These are phyloP conservation scores for Plodia interpunctella DNA, from an alignment of 1,140 invertebrate genomes.

Conservation along the genomic window DNA sequence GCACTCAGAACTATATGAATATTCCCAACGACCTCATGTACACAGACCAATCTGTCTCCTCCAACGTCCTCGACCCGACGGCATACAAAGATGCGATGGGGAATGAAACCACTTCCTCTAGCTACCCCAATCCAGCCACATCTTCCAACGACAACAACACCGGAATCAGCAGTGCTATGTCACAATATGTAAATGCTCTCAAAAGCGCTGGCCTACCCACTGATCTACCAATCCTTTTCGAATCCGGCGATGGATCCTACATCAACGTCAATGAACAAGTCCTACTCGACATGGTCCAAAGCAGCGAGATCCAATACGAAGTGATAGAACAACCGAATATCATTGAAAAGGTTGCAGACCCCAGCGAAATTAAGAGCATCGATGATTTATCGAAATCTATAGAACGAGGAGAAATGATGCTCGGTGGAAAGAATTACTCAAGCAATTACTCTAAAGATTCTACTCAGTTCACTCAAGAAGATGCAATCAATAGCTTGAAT, in stretches of 20 bases:
- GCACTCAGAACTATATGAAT: conserved; percentile 49
- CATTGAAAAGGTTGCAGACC: conserved; percentile 69
- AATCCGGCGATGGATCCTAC: conserved; percentile 77
- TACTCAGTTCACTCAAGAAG: conserved; percentile 37
- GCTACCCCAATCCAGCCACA: conserved; percentile 34
- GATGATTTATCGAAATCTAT: conserved; percentile 71
- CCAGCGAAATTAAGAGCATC: conserved; percentile 71
- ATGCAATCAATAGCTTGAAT: conserved; percentile 60
- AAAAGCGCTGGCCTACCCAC: conserved; percentile 77
- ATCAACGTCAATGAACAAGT: conserved; percentile 78
- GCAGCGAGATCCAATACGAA: conserved; percentile 76
- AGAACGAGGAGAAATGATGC: conserved; percentile 63
- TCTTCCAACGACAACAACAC: conserved; percentile 28
- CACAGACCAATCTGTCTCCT: conserved; percentile 54
- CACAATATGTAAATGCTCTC: conserved; percentile 74
- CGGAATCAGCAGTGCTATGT: conserved; percentile 60
- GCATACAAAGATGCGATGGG: conserved; percentile 48
- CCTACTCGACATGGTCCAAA: conserved; percentile 75
- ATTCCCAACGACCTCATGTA: conserved; percentile 65
- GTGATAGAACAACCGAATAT: conserved; percentile 74
- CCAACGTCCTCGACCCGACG: conserved; percentile 47
- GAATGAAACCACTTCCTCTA: conserved; percentile 51
- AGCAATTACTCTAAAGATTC: conserved; percentile 45
- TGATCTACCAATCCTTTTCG: conserved; percentile 76
- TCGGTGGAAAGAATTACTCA: conserved; percentile 35